phyloP scores from a whole-genome alignment of 2,888 invertebrate genomes.

The Scaptomyza reducta region DNA sequence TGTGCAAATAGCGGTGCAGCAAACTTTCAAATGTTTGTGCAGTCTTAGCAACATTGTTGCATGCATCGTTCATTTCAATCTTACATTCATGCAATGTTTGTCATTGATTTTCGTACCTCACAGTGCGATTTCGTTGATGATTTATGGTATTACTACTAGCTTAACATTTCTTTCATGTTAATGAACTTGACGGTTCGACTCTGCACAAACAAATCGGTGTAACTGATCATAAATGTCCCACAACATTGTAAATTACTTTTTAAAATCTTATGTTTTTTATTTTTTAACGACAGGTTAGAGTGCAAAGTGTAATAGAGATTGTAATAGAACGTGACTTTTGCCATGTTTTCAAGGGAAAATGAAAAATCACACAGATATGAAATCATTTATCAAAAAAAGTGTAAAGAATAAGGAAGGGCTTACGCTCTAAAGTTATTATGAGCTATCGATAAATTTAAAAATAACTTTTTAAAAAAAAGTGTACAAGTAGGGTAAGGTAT shows the following conservation, averaged over 20 bases:
- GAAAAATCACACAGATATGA: background rate
- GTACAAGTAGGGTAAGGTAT: no score
- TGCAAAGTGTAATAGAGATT: constrained; percentile 21
- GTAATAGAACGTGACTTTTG: constrained; percentile 26
- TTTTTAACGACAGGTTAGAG: constrained; percentile 58
- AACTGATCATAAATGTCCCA: constrained; percentile 48
- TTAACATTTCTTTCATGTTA: constrained; percentile 13
- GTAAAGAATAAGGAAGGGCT: no score
- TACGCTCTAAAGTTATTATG: background rate
- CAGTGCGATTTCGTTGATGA: constrained; percentile 53
- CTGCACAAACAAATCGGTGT: constrained; percentile 35
- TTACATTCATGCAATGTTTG: constrained; percentile 58
- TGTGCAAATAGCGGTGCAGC: constrained; percentile 57
- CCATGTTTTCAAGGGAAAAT: background rate
- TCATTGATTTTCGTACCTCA: constrained; percentile 29
- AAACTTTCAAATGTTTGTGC: constrained; percentile 75
- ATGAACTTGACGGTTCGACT: constrained; percentile 40
- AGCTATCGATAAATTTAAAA: background rate
- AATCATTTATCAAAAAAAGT: background rate
- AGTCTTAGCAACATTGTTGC: constrained; percentile 80
- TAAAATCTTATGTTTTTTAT: constrained; percentile 16
- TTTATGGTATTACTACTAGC: constrained; percentile 53
- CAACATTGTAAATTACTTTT: constrained; percentile 46
- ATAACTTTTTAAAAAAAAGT: no score
- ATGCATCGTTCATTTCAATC: constrained; percentile 21